These are phyloP conservation scores for Paragorgia papillata DNA, from an alignment of 92 coral and sea anemone species.

Conservation along the genomic window DNA sequence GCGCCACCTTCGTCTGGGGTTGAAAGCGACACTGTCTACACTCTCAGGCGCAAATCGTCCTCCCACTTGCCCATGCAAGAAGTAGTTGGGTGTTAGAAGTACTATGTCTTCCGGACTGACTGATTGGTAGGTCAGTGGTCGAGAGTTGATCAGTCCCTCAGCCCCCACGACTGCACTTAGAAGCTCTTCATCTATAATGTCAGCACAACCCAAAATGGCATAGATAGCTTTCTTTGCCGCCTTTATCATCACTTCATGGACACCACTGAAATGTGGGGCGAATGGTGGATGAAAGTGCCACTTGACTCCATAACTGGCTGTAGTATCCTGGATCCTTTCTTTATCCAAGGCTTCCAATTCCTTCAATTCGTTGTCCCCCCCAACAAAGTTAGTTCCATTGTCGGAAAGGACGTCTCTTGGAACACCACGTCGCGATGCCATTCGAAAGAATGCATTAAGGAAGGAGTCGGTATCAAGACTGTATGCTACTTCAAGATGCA, in stretches of 20 bases:
- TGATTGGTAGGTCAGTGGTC: conserved; percentile 57
- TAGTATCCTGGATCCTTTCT: conserved; percentile 35
- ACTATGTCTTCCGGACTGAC: conserved; percentile 47
- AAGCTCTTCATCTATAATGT: conserved; percentile 60
- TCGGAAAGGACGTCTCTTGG: conserved; percentile 42
- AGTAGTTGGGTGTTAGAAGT: conserved; percentile 60
- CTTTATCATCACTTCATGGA: conserved; percentile 59
- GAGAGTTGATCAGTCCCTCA: conserved; percentile 57
- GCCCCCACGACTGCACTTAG: conserved; percentile 55
- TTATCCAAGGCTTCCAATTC: conserved; percentile 36
- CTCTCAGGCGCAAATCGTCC: conserved; percentile 54
- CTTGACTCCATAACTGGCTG: conserved; percentile 38
- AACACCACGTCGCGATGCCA: conserved; percentile 49
- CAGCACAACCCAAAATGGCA: conserved; percentile 50
- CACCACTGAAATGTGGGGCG: conserved; percentile 66
- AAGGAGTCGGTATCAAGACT: conserved; percentile 41
- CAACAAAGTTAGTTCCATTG: conserved; percentile 59
- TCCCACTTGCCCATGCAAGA: conserved; percentile 64
- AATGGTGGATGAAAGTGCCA: conserved; percentile 57
- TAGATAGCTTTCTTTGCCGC: conserved; percentile 58
- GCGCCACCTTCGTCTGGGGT: conserved; percentile 9
- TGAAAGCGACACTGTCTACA: conserved; percentile 33
- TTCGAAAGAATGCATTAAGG: conserved; percentile 45
- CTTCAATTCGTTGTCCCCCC: conserved; percentile 47
- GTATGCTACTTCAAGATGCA: conserved; percentile 21